These are phyloP conservation scores for Progne subis DNA, from an alignment of 2,113 vertebrate species.

Conservation along the genomic window DNA sequence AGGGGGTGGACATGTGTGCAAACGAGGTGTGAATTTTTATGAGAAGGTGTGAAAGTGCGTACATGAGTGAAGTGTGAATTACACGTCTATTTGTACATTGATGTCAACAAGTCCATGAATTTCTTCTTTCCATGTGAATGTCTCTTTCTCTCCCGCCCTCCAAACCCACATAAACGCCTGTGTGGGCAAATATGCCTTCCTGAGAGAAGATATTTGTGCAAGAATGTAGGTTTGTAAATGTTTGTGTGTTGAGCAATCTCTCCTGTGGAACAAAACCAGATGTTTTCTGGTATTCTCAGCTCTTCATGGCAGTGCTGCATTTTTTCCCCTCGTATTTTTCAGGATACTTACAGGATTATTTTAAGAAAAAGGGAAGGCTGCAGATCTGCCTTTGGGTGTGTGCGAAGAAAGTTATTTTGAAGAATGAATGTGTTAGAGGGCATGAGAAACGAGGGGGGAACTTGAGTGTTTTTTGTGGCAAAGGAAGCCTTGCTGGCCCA, in stretches of 20 bases:
- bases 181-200: slow-evolving; percentile 44
- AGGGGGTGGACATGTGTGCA: slow-evolving; percentile 66
- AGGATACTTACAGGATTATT: slow-evolving; percentile 32
- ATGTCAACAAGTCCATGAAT: slow-evolving; percentile 33
- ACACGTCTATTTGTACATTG: slow-evolving; percentile 53
- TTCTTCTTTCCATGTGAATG: slow-evolving; percentile 28
- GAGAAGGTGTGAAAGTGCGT: slow-evolving; percentile 64
- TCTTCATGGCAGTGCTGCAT: neutral
- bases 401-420: slow-evolving; percentile 49
- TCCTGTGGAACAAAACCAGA: slow-evolving; percentile 68
- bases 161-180: slow-evolving; percentile 17
- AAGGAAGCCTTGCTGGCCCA: neutral
- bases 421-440: slow-evolving; percentile 43
- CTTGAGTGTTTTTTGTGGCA: neutral
- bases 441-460: slow-evolving; percentile 16
- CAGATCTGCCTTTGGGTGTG: slow-evolving; percentile 28
- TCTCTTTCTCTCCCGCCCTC: neutral
- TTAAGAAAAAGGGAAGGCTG: slow-evolving; percentile 36
- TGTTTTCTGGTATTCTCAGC: slow-evolving; percentile 64
- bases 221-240: slow-evolving; percentile 61
- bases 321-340: slow-evolving; percentile 23
- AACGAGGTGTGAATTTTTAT: slow-evolving; percentile 71
- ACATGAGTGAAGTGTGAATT: slow-evolving; percentile 66
- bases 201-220: slow-evolving; percentile 46
- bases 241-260: slow-evolving; percentile 62